These are phyloP conservation scores for Chromobotia macracanthus DNA, from an alignment of 2,797 vertebrate genomes.

Conservation along the genomic window DNA sequence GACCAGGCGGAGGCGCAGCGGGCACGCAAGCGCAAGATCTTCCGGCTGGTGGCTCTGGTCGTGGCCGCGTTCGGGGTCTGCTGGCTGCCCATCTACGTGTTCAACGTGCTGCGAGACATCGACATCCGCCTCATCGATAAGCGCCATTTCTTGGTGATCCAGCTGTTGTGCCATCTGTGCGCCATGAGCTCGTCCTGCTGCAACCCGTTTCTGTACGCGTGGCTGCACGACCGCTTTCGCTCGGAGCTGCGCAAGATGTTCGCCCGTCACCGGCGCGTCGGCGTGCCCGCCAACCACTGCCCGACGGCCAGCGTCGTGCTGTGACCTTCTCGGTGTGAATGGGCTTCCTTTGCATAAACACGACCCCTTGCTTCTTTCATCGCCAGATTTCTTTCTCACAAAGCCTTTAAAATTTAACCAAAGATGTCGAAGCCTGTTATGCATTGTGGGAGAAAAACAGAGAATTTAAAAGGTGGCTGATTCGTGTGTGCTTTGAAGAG, in stretches of 20 bases:
- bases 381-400: too few relatives aligned
- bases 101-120: slow-evolving; percentile 86
- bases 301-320: slow-evolving; percentile 65
- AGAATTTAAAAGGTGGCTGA: too few relatives aligned
- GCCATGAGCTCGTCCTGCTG: slow-evolving; percentile 88
- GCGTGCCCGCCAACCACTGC: slow-evolving; percentile 67
- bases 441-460: neutral
- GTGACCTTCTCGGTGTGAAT: neutral
- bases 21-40: slow-evolving; percentile 82
- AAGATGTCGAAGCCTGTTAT: neutral
- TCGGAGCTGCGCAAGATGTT: slow-evolving; percentile 76
- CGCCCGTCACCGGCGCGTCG: slow-evolving; percentile 70
- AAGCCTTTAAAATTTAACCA: too few relatives aligned
- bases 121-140: slow-evolving; percentile 85
- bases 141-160: slow-evolving; percentile 83
- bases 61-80: slow-evolving; percentile 81
- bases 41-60: slow-evolving; percentile 82
- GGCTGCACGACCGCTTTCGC: slow-evolving; percentile 86
- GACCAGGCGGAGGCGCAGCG: slow-evolving; percentile 73
- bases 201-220: slow-evolving; percentile 87
- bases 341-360: neutral
- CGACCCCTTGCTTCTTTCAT: too few relatives aligned
- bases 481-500: neutral
- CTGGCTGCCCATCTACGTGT: slow-evolving; percentile 88
- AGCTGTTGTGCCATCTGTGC: slow-evolving; percentile 85